These are phyloP conservation scores for Fopius arisanus DNA, from an alignment of 1,140 invertebrate genomes.

Conservation along the genomic window DNA sequence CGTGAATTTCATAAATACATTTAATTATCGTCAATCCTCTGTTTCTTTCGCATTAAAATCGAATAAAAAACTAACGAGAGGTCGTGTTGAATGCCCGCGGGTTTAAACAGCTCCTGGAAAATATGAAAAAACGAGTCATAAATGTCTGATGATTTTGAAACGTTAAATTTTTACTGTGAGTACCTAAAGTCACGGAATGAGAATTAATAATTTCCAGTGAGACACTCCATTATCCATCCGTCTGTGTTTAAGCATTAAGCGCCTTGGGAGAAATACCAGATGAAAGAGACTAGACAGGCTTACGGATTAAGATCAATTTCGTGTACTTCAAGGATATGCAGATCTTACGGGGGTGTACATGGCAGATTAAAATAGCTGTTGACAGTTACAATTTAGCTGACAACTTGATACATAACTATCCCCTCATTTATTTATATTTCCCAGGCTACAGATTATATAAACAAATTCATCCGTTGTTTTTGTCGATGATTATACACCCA, in stretches of 20 bases:
- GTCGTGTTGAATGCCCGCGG: too few species aligned
- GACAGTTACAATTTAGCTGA: neutral
- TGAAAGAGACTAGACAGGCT: slow-evolving; percentile 61
- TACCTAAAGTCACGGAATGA: too few species aligned
- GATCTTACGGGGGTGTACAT: slow-evolving; percentile 45
- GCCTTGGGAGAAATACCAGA: slow-evolving; percentile 62
- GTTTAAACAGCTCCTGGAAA: too few species aligned
- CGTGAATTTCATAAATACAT: too few species aligned
- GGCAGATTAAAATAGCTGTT: slow-evolving; percentile 18
- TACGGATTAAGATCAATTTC: slow-evolving; percentile 64
- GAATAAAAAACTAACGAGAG: too few species aligned
- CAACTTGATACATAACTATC: neutral
- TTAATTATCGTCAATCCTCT: too few species aligned
- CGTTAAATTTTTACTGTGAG: too few species aligned
- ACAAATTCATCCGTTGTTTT: neutral
- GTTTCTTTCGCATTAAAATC: too few species aligned
- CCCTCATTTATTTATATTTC: neutral
- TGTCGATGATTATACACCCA: too few species aligned
- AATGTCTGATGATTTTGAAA: too few species aligned
- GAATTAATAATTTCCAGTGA: neutral
- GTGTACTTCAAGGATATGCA: slow-evolving; percentile 57
- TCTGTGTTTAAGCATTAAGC: slow-evolving; percentile 49
- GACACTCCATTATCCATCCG: slow-evolving; percentile 40
- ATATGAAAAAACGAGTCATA: too few species aligned
- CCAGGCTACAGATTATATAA: neutral